Base-by-base conservation (phyloP, 2,888 invertebrate genomes). In the Drosophila setosimentum region DNA sequence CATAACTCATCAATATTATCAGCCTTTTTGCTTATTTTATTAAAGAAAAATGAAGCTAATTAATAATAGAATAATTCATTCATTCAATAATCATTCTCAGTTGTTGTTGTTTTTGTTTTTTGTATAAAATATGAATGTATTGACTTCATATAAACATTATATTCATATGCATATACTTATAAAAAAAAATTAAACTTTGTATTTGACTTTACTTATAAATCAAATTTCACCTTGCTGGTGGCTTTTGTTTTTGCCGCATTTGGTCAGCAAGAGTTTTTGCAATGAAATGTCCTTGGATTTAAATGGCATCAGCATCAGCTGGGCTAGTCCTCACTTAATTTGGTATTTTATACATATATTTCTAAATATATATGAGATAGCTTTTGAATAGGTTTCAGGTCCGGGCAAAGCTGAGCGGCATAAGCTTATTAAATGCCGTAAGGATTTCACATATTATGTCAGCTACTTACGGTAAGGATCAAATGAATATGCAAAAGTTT, bases 391-490 rank as follows among this genome's bases (percentile, higher is more conserved):
- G 63, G 58, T 72, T 57, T 53, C 54, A 49, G 62, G 57, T 42
- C 40, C 30, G 42, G 21, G 30, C 16, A 50, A 42, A 37, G 35
- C 57, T 63, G 62, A 68, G 79, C 69, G 77, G 60, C 67, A 67
- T 76, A 85, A 86, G 88, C 82, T 82, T 86, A 88, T 83, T 83
- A 83, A 87, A 87, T 83, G 83, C 83, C 83, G 80, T 82, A 73
- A 78, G 88, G 77, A 87, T 87, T 77, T 78, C 77, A 60, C 69
- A 77, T 82, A 84, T 73, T 76, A 76, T 73, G 70, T 67, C 77
- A 83, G 79, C 87, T 87, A 87, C 85, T 86, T 85, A 87, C 58
- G 70, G 73, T 73, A 81, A 85, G 87, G 85, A 86, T 86, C 87
- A 87, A 76, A 40, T 78, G 73, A 78, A 85, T 82, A 87, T 73